phyloP scores from a whole-genome alignment of 2,888 invertebrate genomes.

The Cantharis flavilabris region DNA sequence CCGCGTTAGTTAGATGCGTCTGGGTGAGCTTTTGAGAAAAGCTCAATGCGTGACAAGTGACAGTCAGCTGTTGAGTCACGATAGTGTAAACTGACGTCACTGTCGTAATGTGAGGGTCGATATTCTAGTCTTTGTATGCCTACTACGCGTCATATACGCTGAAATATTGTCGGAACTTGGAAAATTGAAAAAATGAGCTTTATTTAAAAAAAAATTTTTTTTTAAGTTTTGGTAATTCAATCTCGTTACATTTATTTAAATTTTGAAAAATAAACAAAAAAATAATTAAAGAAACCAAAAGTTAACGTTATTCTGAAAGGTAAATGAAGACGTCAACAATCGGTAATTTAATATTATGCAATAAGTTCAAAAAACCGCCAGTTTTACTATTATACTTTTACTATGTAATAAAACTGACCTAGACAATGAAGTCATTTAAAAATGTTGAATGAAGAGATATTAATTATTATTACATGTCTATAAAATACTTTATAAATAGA shows the following conservation, averaged over 20 bases:
- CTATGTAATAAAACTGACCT: constrained; percentile 58
- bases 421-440: constrained; percentile 49
- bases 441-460: constrained; percentile 51
- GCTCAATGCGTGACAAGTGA: constrained; percentile 47
- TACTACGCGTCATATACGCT: constrained; percentile 31
- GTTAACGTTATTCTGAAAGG: background rate
- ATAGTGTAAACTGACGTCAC: constrained; percentile 48
- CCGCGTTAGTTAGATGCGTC: background rate
- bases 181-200: background rate
- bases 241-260: background rate
- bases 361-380: constrained; percentile 34
- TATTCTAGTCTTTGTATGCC: constrained; percentile 39
- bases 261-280: background rate
- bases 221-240: background rate
- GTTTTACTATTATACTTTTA: constrained; percentile 51
- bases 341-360: constrained; percentile 10
- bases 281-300: background rate
- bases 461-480: constrained; percentile 50
- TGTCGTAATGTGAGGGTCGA: constrained; percentile 44
- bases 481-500: constrained; percentile 45
- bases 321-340: constrained; percentile 6
- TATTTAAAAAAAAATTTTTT: background rate
- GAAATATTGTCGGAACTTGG: background rate
- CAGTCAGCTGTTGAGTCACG: constrained; percentile 52
- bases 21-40: constrained; percentile 16